Evolutionary conservation across 1,140 invertebrate species (phyloP).

Genomic region (Drosophila sp.): DNA sequence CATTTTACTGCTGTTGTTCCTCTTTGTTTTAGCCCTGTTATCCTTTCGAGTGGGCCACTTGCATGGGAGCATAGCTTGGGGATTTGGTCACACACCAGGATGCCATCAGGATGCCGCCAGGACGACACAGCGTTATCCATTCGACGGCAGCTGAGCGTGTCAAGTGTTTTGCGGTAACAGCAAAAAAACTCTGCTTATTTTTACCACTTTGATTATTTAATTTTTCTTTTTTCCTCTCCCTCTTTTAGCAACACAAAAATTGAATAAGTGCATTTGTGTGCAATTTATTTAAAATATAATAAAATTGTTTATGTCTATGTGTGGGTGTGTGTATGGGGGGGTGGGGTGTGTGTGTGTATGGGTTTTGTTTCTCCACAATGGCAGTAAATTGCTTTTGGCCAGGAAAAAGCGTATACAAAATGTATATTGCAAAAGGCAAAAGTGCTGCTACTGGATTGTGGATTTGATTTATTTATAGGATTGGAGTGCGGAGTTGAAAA

Average conservation of each 20-base stretch:
- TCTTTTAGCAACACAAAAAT: conserved; percentile 33
- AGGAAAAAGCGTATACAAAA: conserved; percentile 10
- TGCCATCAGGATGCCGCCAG: conserved; percentile 5
- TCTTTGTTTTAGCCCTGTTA: conserved; percentile 37
- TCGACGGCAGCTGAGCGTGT: conserved; percentile 66
- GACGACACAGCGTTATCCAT: conserved; percentile 38
- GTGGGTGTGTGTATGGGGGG: background rate
- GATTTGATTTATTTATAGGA: conserved; percentile 55
- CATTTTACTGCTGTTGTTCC: conserved; percentile 5
- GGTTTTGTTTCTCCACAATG: conserved; percentile 41
- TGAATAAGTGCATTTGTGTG: conserved; percentile 74
- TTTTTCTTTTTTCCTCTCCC: background rate
- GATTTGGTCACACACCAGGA: conserved; percentile 36
- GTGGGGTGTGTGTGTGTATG: conserved; percentile 2
- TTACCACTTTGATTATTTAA: conserved; percentile 45
- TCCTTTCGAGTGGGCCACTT: conserved; percentile 15
- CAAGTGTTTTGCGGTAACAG: conserved; percentile 71
- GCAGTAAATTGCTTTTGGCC: conserved; percentile 52
- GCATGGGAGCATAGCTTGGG: conserved; percentile 21
- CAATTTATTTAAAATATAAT: conserved; percentile 71
- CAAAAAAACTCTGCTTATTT: conserved; percentile 58
- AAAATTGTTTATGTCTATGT: background rate
- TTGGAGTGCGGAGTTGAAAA: conserved; percentile 22
- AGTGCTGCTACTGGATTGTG: conserved; percentile 40
- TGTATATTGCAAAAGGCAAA: conserved; percentile 41